phyloP scores from a whole-genome alignment of 2,888 invertebrate genomes.

The Perizoma affinitatum region DNA sequence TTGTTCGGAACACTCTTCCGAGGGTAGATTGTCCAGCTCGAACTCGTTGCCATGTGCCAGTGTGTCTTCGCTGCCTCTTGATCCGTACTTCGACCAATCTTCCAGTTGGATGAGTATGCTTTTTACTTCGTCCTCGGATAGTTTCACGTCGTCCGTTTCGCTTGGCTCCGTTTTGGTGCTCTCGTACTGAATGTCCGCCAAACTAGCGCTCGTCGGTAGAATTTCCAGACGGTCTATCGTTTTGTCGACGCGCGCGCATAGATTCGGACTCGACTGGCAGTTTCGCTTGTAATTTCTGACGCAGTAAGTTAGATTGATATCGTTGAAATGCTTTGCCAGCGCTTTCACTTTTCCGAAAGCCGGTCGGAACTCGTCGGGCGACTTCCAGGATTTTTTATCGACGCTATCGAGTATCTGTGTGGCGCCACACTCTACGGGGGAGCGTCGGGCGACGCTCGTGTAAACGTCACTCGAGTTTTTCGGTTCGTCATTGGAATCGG shows the following conservation, averaged over 20 bases:
- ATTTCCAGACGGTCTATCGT: conserved; percentile 50
- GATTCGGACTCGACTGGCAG: conserved; percentile 78
- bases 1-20: conserved; percentile 55
- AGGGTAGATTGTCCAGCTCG: conserved; percentile 73
- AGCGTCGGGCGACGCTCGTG: conserved; percentile 10
- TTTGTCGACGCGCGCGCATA: conserved; percentile 60
- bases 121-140: conserved; percentile 76
- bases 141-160: conserved; percentile 59
- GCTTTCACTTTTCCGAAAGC: conserved; percentile 89
- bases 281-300: conserved; percentile 72
- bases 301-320: conserved; percentile 74
- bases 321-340: conserved; percentile 87
- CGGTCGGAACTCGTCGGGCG: conserved; percentile 87
- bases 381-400: conserved; percentile 86
- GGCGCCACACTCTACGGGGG: conserved; percentile 55
- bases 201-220: conserved; percentile 67
- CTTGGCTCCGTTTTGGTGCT: conserved; percentile 65
- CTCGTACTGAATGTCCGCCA: conserved; percentile 73
- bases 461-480: conserved; percentile 14
- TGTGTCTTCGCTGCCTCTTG: conserved; percentile 76
- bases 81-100: conserved; percentile 79
- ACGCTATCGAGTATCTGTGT: conserved; percentile 68
- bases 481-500: conserved; percentile 63
- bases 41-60: conserved; percentile 77
- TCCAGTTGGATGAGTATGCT: conserved; percentile 76